Conservation (phyloP, 2,113 vertebrate species). For the Hippocampus barbouri region DNA sequence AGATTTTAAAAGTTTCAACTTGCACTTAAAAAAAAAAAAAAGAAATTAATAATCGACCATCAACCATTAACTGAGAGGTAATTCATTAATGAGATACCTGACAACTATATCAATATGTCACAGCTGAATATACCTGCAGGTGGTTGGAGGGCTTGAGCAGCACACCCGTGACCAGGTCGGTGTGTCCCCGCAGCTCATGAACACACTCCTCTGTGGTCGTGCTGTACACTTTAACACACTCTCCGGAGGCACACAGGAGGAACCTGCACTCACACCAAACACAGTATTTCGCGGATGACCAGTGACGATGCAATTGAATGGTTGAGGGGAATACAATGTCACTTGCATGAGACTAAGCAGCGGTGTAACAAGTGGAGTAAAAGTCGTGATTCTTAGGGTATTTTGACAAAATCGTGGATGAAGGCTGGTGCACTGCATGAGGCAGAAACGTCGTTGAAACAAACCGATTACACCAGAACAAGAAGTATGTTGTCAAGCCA, state of each 20-base stretch:
- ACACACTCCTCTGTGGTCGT: constrained; percentile 85
- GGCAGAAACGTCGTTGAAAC: too few species aligned
- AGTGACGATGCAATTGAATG: not conserved
- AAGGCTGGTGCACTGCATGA: too few species aligned
- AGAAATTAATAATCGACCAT: not conserved
- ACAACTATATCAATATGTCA: not conserved
- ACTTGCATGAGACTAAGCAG: too few species aligned
- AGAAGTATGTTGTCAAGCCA: too few species aligned
- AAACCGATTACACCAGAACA: too few species aligned
- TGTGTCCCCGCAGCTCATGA: constrained; percentile 81
- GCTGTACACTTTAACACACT: constrained; percentile 87
- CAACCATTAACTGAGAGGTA: not conserved
- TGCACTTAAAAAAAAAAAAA: not conserved
- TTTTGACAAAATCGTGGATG: too few species aligned
- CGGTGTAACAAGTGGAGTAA: too few species aligned
- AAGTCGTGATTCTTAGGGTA: too few species aligned
- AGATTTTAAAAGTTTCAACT: not conserved
- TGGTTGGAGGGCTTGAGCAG: constrained; percentile 84
- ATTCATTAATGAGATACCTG: not conserved
- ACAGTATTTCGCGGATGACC: too few species aligned
- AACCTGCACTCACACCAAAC: constrained; percentile 67
- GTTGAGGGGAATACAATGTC: too few species aligned
- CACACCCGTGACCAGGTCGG: constrained; percentile 80
- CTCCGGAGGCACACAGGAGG: constrained; percentile 83
- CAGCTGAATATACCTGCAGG: constrained; percentile 74